Evolutionary conservation across 2,797 vertebrate species (phyloP).

Genomic region (Microtus agrestis): DNA sequence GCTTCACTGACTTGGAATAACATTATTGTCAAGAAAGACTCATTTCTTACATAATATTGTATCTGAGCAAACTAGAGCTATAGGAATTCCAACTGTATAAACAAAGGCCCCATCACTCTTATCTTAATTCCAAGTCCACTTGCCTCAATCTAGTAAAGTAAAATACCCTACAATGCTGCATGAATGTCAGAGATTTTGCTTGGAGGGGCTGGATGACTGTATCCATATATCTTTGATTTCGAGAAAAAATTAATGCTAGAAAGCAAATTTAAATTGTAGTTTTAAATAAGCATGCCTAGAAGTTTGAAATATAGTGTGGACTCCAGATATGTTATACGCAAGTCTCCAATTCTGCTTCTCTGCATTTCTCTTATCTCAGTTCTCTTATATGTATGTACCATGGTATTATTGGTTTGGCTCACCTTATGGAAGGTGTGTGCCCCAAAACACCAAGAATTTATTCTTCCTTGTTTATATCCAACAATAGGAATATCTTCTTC

Average conservation of each 20-base stretch:
- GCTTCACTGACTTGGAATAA: conserved; percentile 13
- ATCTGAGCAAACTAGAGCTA: conserved; percentile 25
- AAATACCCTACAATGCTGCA: not conserved
- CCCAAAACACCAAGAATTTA: not conserved
- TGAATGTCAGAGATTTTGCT: not conserved
- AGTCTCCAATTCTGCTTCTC: not conserved
- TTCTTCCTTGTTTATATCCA: not conserved
- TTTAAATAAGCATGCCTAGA: not conserved
- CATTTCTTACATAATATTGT: not conserved
- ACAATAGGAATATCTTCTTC: not conserved
- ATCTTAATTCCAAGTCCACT: not conserved
- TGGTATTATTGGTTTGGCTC: not conserved
- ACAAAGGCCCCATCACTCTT: not conserved
- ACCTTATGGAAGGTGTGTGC: not conserved
- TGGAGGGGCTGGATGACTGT: not conserved
- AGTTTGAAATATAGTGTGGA: not conserved
- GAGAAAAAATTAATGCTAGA: not conserved
- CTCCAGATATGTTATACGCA: not conserved
- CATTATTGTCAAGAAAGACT: conserved; percentile 2
- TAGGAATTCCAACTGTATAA: conserved; percentile 17
- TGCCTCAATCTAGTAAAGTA: not conserved
- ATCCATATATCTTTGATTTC: not conserved
- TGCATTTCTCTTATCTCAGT: not conserved
- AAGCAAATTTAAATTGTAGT: not conserved
- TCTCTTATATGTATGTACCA: not conserved